Percentiles rank a stretch among this genome's conserved stretches.
Evolutionary conservation across 1,140 invertebrate genomes (phyloP).

Genomic region (Micrasema longulum): DNA sequence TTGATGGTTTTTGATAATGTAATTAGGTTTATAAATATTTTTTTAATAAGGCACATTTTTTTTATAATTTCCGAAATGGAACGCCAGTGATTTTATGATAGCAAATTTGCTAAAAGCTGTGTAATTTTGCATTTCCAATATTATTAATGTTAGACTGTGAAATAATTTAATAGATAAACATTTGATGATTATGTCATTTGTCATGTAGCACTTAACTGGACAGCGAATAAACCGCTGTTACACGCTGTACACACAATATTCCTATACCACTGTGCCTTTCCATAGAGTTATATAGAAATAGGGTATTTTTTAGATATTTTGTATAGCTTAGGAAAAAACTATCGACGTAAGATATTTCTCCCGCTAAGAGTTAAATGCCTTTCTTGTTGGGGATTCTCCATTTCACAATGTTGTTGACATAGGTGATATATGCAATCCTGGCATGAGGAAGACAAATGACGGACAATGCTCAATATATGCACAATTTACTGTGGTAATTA

Average conservation of each 20-base stretch:
- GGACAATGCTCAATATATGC: conserved; percentile 27
- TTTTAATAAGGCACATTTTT: conserved; percentile 10
- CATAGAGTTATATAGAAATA: conserved; percentile 44
- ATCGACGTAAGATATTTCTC: conserved; percentile 16
- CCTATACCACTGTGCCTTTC: conserved; percentile 55
- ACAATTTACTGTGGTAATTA: conserved; percentile 21
- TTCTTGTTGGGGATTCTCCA: conserved; percentile 21
- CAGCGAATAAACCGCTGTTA: conserved; percentile 2
- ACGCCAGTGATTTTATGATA: conserved; percentile 24
- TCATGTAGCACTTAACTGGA: conserved; percentile 10
- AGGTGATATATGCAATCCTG: conserved; percentile 7
- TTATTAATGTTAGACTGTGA: conserved; percentile 15
- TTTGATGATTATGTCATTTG: neutral
- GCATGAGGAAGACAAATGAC: neutral
- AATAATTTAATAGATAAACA: neutral
- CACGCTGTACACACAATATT: conserved; percentile 43
- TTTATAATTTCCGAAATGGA: conserved; percentile 7
- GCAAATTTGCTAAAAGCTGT: conserved; percentile 2
- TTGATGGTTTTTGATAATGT: neutral
- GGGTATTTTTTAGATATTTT: neutral
- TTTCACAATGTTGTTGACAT: conserved; percentile 37
- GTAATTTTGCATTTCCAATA: conserved; percentile 21
- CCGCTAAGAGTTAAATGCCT: neutral
- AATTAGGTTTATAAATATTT: conserved; percentile 8
- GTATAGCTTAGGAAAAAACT: no score